Base-by-base conservation (phyloP, 2,888 invertebrate species). In the Prenolepis imparis region DNA sequence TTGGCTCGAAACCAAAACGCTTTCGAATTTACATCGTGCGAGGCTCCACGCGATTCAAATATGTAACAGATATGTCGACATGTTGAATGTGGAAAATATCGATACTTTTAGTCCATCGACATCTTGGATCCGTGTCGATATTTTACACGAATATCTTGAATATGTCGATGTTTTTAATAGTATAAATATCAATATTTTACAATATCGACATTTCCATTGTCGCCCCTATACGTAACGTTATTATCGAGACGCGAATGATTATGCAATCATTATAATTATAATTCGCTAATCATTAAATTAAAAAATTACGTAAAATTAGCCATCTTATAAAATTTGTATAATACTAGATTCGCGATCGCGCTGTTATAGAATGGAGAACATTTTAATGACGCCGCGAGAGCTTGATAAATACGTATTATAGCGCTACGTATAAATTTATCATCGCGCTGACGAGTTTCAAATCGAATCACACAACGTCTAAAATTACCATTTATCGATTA, bases 1-100 rank as follows among this genome's bases (percentile, higher is more conserved):
- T 80, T 80, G 78, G 78, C 78, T 15, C 44, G 59, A 36, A 21
- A 44, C 44, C 78, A 80, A 78, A 78, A 70, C 55, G 24, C 39
- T 68, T 59, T 44, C 21, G 68, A 59, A 59, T 55, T 61, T 41
- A 32, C 57, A 68, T 68, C 41, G 12, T 41, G 32, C 44, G 55
- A 28, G 1, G n/a, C 12, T 9, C 21, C 39, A 12, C n/a, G 15
- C 32, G 44, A 21, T 28, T 32, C 68, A 44, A 24, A 12, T 59
- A 52, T 15, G 66, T 21, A 68, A 11, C 28, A n/a, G 21, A 68
- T 44, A n/a, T n/a, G 21, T 44, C 24, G 28, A 28, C 32, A 64
- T 39, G 5, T 36, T 24, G 64, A 9, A 24, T 0, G 21, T 24
- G 61, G n/a, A 15, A 70, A 28, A 61, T 24, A 12, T 57, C 52